Evolutionary conservation across 2,888 invertebrate species (phyloP), one percentile per base, ranked within the genome.

Genomic region (Oscheius sp.): DNA sequence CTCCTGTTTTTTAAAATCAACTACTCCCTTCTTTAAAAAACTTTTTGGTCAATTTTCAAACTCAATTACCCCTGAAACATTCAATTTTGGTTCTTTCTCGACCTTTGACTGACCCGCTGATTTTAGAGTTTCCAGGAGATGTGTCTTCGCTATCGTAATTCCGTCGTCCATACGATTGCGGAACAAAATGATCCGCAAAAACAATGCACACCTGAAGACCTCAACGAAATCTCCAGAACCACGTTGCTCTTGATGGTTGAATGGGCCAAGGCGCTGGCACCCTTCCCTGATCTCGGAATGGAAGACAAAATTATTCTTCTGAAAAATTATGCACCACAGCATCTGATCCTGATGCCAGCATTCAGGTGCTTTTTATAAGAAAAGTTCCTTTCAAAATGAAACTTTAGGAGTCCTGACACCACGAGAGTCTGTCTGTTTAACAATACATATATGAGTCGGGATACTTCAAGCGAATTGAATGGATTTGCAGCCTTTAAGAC

Each of bases 261-360:
- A 64, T 85, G 85, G 85, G 84, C 84, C 6, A 84, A 84, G 64
- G 78, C 80, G 8, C 67, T 80, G 30, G 41, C 71, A 9, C 84
- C 85, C n/a, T 85, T 85, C 72, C 80, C 85, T 24, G 81, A 80
- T 36, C 69, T 85, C 17, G 51, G 65, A 51, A 84, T 85, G 81
- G 85, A 85, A 30, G 80, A 78, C 61, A 76, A 78, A 67, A 82
- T 83, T 59, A 83, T 83, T 57, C 68, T 83, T n/a, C 69, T 84
- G 56, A 83, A 84, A 70, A 85, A 85, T 71, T 85, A 85, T 68
- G 85, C 85, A 0, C 85, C 85, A 20, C 85, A 85, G 68, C 85
- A 85, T 54, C 73, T 85, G 45, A 85, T 85, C 65, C 75, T 85
- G 59, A 85, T 85, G 85, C 85, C 85, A 14, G 84, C 85, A 3